Percentiles rank a stretch among this genome's conserved stretches.
Conservation (phyloP, 2,113 vertebrate genomes). For the Corydoras maculifer region DNA sequence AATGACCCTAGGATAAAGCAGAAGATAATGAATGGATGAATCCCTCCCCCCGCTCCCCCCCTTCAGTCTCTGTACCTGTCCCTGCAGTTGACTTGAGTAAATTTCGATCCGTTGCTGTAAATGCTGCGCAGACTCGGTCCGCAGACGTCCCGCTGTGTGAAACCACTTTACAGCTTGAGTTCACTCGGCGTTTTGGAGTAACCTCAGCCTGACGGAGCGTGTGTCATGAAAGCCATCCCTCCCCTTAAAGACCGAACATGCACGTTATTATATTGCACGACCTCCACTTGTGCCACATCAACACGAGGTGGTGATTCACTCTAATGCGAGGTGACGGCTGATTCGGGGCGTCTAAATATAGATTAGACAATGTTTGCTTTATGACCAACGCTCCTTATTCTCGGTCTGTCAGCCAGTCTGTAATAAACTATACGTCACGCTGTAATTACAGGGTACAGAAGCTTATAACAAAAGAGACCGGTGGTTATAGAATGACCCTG, state of each 20-base stretch:
- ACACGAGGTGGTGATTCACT: slow-evolving; percentile 1
- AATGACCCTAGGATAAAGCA: too few species aligned
- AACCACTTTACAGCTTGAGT: neutral
- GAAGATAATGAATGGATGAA: too few species aligned
- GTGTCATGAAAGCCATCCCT: neutral
- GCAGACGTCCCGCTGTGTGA: neutral
- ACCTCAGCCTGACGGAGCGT: neutral
- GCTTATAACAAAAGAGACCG: too few species aligned
- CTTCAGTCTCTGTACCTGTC: too few species aligned
- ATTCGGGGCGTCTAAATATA: slow-evolving; percentile 35
- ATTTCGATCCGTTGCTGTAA: neutral
- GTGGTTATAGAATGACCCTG: too few species aligned
- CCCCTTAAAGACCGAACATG: neutral
- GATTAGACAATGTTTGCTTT: neutral
- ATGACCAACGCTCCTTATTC: neutral
- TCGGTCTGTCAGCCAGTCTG: neutral
- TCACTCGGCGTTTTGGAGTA: neutral
- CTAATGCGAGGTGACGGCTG: slow-evolving; percentile 42
- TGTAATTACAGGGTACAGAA: too few species aligned
- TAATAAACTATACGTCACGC: too few species aligned
- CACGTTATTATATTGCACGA: neutral
- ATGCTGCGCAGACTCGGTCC: too few species aligned
- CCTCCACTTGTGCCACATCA: slow-evolving; percentile 3
- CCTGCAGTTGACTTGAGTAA: too few species aligned
- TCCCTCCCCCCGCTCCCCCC: too few species aligned